Evolutionary conservation across 2,113 vertebrate species (phyloP).

Genomic region (Takifugu flavidus): DNA sequence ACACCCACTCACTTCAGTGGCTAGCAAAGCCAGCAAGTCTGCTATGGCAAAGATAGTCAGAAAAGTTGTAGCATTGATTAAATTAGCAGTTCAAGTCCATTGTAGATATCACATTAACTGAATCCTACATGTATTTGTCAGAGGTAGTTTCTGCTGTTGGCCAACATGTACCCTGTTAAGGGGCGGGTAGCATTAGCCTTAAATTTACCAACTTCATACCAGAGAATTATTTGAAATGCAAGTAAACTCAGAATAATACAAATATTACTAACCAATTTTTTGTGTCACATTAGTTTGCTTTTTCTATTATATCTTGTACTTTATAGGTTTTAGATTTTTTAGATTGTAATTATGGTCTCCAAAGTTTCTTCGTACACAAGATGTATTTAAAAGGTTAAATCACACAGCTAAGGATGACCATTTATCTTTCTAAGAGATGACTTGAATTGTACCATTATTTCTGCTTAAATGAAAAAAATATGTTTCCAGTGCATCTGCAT

Average conservation of each 20-base stretch:
- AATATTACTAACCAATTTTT: not conserved
- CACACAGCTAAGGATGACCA: no score
- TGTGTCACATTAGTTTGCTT: not conserved
- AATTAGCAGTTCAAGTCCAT: not conserved
- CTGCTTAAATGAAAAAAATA: not conserved
- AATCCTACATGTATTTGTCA: not conserved
- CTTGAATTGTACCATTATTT: not conserved
- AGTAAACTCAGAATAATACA: not conserved
- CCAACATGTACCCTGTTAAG: not conserved
- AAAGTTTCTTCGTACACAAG: no score
- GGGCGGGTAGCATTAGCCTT: not conserved
- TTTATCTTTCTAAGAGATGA: no score
- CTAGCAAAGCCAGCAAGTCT: not conserved
- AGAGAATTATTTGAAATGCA: not conserved
- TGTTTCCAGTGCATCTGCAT: no score
- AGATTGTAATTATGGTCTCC: no score
- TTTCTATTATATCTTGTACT: no score
- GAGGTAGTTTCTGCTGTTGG: conserved; percentile 16
- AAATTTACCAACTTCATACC: not conserved
- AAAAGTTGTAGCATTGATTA: not conserved
- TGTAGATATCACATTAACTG: not conserved
- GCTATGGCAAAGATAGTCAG: not conserved
- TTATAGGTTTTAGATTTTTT: no score
- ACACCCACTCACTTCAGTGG: not conserved
- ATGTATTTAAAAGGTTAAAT: no score